A percentile compares a stretch with the other conserved stretches of the same genome.
Evolutionary conservation across 2,797 vertebrate genomes (phyloP).

Genomic region (Coreius guichenoti): DNA sequence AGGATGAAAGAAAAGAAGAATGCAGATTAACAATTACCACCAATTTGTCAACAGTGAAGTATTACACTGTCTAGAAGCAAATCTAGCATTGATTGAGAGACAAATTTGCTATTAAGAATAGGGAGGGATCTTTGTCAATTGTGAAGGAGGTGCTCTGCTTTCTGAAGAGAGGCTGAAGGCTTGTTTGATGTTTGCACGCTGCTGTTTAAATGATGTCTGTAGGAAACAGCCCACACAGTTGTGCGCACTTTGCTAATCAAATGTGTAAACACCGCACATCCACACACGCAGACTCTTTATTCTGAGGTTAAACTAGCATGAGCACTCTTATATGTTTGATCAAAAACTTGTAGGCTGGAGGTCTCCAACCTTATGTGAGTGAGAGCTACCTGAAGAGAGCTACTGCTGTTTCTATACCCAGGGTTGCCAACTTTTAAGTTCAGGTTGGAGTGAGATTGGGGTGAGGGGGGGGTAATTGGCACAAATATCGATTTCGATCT

Average conservation of each 20-base stretch:
- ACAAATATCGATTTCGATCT: too few relatives aligned
- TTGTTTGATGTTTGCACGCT: slow-evolving; percentile 9
- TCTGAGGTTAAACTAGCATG: slow-evolving; percentile 21
- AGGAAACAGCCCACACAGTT: slow-evolving; percentile 22
- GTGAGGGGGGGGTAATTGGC: too few relatives aligned
- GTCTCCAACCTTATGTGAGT: background rate
- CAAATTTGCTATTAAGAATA: slow-evolving; percentile 5
- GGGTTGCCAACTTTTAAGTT: too few relatives aligned
- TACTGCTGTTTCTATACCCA: slow-evolving; percentile 6
- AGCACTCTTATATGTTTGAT: background rate
- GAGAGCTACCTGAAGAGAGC: background rate
- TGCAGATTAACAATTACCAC: background rate
- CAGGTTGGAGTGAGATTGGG: too few relatives aligned
- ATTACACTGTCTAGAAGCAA: background rate
- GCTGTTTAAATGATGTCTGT: slow-evolving; percentile 24
- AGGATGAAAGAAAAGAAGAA: background rate
- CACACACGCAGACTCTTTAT: background rate
- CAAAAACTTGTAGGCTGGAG: background rate
- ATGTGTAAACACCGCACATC: background rate
- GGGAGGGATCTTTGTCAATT: background rate
- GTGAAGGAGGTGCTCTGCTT: slow-evolving; percentile 1
- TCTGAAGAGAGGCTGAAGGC: background rate
- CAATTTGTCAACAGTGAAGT: background rate
- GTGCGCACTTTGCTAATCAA: slow-evolving; percentile 19
- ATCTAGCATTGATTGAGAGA: slow-evolving; percentile 9